A percentile compares a stretch with the other conserved stretches of the same genome.
Evolutionary conservation across 2,113 vertebrate genomes (phyloP).

Genomic region (Oryzias woworae): DNA sequence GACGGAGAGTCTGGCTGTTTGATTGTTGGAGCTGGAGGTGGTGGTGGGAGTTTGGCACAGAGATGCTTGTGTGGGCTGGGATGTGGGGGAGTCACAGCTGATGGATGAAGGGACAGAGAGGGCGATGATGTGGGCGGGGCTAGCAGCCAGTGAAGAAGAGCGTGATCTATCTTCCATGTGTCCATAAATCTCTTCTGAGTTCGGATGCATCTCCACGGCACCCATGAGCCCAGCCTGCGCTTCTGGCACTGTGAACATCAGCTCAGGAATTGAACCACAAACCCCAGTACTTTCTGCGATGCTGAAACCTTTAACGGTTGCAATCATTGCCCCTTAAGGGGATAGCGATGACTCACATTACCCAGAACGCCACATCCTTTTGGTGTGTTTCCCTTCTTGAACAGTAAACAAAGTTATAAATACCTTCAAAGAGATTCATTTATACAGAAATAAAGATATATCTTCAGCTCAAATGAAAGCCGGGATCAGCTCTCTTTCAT

Average conservation of each 20-base stretch:
- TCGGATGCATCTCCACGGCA: no score
- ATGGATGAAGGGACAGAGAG: constrained; percentile 25
- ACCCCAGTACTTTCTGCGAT: not conserved
- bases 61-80: constrained; percentile 16
- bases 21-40: constrained; percentile 18
- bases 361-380: constrained; percentile 8
- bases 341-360: constrained; percentile 21
- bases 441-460: constrained; percentile 5
- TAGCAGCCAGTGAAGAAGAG: no score
- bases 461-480: constrained; percentile 28
- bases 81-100: constrained; percentile 35
- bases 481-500: not conserved
- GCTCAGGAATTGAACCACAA: no score
- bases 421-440: constrained; percentile 32
- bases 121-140: constrained; percentile 2
- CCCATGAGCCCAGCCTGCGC: no score
- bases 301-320: constrained; percentile 10
- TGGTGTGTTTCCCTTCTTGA: constrained; percentile 1
- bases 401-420: constrained; percentile 47
- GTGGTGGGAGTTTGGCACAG: constrained; percentile 20
- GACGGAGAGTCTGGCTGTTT: constrained; percentile 15
- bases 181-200: no score
- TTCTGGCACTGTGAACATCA: no score
- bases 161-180: no score
- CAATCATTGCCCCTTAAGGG: not conserved